Evolutionary conservation across 1,140 invertebrate species (phyloP).

Genomic region (Papilio machaon): DNA sequence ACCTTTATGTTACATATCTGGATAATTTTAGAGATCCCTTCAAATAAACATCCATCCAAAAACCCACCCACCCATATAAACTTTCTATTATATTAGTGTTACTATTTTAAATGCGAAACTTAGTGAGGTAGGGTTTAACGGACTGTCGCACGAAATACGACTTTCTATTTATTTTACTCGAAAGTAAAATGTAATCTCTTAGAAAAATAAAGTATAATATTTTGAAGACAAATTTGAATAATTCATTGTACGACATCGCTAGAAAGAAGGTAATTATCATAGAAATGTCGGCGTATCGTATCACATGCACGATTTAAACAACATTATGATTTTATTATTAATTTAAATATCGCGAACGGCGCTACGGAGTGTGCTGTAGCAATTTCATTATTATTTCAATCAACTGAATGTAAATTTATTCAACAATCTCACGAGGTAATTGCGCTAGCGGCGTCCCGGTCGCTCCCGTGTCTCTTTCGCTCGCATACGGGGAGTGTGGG

Average conservation of each 20-base stretch:
- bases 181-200: neutral
- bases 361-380: constrained; percentile 75
- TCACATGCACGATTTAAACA: constrained; percentile 74
- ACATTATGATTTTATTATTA: constrained; percentile 81
- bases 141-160: neutral
- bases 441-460: constrained; percentile 69
- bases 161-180: neutral
- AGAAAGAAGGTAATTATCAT: constrained; percentile 72
- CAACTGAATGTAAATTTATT: constrained; percentile 82
- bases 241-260: constrained; percentile 56
- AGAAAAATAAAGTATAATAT: neutral
- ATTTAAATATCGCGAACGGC: constrained; percentile 79
- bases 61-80: no score
- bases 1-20: no score
- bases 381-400: constrained; percentile 82
- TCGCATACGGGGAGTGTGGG: constrained; percentile 55
- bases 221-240: constrained; percentile 52
- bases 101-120: no score
- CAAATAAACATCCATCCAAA: no score
- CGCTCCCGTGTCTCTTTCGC: constrained; percentile 46
- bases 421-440: constrained; percentile 81
- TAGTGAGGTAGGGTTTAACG: neutral
- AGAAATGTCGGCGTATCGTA: constrained; percentile 64
- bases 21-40: no score
- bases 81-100: no score